phyloP scores from a whole-genome alignment of 2,113 vertebrate genomes.

The Ctenomys sociabilis region DNA sequence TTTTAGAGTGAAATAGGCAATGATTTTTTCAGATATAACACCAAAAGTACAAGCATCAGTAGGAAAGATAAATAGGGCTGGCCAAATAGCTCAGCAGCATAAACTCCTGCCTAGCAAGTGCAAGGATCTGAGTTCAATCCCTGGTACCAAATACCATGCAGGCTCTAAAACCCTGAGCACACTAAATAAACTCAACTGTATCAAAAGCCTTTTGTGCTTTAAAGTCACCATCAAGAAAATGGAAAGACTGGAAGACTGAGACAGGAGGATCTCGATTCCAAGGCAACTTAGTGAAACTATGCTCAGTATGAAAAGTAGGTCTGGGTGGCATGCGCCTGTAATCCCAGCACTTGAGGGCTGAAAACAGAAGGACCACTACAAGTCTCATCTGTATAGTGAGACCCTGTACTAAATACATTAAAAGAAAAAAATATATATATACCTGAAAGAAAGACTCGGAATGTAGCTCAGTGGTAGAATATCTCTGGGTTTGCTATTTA shows the following conservation, averaged over 20 bases:
- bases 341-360: no score
- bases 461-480: not conserved
- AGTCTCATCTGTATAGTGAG: no score
- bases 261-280: not conserved
- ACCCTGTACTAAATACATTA: no score
- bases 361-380: no score
- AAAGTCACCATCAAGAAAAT: not conserved
- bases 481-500: not conserved
- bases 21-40: not conserved
- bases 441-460: not conserved
- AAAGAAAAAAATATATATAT: no score
- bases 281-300: not conserved
- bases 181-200: not conserved
- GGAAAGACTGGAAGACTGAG: not conserved
- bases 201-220: not conserved
- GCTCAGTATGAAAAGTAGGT: not conserved
- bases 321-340: no score
- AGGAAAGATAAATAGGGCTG: not conserved
- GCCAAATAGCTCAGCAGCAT: no score
- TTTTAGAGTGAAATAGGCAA: not conserved
- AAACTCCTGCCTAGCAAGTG: no score
- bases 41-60: not conserved
- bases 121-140: no score
- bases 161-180: no score
- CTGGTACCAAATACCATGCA: no score